phyloP scores from a whole-genome alignment of 1,140 invertebrate genomes.

The Whitmania pigra region DNA sequence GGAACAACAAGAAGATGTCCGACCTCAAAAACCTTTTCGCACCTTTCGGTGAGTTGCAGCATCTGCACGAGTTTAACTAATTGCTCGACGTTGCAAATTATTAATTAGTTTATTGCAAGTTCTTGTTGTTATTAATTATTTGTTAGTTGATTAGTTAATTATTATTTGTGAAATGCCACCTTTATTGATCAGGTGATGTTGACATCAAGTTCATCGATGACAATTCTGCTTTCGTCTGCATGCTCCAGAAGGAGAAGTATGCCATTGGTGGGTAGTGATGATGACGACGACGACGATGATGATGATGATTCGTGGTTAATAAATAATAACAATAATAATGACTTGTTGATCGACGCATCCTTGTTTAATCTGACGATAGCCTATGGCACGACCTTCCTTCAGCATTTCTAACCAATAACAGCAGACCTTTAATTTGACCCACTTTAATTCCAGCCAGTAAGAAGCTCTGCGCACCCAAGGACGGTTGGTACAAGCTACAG shows the following conservation, averaged over 20 bases:
- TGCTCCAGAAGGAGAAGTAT: background rate
- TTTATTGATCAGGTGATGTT: background rate
- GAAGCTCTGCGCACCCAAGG: no score
- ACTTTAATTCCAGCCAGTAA: no score
- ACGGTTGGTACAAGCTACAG: no score
- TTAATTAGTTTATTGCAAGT: background rate
- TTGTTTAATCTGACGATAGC: no score
- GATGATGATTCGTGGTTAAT: background rate
- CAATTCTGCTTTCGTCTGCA: background rate
- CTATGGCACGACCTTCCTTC: no score
- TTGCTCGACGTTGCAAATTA: background rate
- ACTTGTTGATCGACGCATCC: no score
- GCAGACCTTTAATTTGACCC: no score
- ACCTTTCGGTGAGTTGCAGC: background rate
- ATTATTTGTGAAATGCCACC: background rate
- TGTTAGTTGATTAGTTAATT: background rate
- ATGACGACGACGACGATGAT: no score
- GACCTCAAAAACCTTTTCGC: background rate
- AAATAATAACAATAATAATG: no score
- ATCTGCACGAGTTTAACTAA: background rate
- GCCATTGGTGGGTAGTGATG: background rate
- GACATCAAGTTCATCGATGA: background rate
- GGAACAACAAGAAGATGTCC: conserved; percentile 2
- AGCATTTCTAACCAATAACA: no score
- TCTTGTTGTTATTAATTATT: background rate